Base-by-base conservation (phyloP, 2,797 vertebrate genomes). In the Lacerta bilineata region DNA sequence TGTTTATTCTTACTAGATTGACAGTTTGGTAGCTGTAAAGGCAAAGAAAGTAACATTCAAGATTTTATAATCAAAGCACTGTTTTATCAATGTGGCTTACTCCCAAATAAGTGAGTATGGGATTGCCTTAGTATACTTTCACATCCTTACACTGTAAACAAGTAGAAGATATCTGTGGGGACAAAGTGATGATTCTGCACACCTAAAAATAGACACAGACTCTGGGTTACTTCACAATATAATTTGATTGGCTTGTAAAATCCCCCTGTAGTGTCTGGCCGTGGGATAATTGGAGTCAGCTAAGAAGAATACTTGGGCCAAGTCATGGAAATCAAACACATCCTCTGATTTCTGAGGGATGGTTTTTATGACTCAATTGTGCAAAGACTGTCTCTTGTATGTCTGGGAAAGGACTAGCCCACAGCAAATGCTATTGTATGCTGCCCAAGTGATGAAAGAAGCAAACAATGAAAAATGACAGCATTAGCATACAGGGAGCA, bases 331-430 rank as follows among this genome's bases (percentile, higher is more conserved):
- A 55, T 36, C 43, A 93, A 77, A 0, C 1, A n/a, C 1, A 83
- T 71, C 90, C 79, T 79, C 36, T 68, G 33, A 82, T 93, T 43
- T 91, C 83, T 2, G 15, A 25, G 80, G 76, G 0, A 4, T 87
- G 10, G 9, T 43, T 75, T 74, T 75, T 87, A 87, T 88, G 59
- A 80, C 83, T 91, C 43, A 8, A 10, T 17, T 59, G 4, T 74
- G 8, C 7, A 89, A 76, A 41, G 81, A 8, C 0, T 2, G 2
- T 71, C 3, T 83, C 55, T 86, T 80, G 10, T 15, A 68, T 55
- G 3, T 5, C 27, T 4, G 41, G 74, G 92, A 91, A 46, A 4
- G 5, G 69, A 36, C 36, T 87, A 66, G 43, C 50, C 77, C 50
- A 69, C 2, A 20, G 2, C 4, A 29, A 91, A 79, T 3, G 5